Base-by-base conservation (phyloP, 2,888 invertebrate species). In the Achlya flavicornis region DNA sequence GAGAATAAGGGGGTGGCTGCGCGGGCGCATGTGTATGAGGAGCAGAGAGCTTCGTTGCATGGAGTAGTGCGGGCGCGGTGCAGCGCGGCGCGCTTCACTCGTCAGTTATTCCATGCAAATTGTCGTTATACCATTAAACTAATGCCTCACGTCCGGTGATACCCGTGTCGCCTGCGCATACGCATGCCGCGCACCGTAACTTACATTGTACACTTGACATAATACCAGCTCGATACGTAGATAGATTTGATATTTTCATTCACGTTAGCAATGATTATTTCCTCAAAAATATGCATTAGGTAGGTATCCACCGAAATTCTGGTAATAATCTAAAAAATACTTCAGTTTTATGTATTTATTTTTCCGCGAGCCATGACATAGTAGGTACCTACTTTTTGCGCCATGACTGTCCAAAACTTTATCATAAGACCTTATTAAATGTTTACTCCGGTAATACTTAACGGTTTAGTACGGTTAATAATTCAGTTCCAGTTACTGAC, bases 41-140 rank as follows among this genome's bases (percentile, higher is more conserved):
- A 58, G 62, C 58, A 62, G 43, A 61, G 53, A 32, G 59, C 19
- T 8, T 41, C 19, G 16, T 10, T 19, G 62, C 48, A 63, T 61
- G 64, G 69, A 70, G 73, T 68, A 67, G 33, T 35, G 63, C 11
- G 12, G 41, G 12, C 41, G 7, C 41, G 38, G 38, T 3, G 38
- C 38, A 10, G 26, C 1, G 26, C 26, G 12, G 41, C 41, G 12
- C 60, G 62, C 69, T 67, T 70, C 67, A 72, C 38, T 57, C 62
- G 48, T 8, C 7, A 64, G 58, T 38, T 58, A 57, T 77, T 78
- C 73, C 76, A 88, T 86, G 87, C 84, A 84, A 84, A 88, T 87
- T 84, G 87, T 86, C 80, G 82, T 87, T 88, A 86, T 86, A 88
- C 87, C 86, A 90, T 89, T 90, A 86, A 79, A 83, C 75, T 90